Evolutionary conservation across 2,113 vertebrate genomes (phyloP), one percentile per base, ranked within the genome.

Genomic region (Cynocephalus volans): DNA sequence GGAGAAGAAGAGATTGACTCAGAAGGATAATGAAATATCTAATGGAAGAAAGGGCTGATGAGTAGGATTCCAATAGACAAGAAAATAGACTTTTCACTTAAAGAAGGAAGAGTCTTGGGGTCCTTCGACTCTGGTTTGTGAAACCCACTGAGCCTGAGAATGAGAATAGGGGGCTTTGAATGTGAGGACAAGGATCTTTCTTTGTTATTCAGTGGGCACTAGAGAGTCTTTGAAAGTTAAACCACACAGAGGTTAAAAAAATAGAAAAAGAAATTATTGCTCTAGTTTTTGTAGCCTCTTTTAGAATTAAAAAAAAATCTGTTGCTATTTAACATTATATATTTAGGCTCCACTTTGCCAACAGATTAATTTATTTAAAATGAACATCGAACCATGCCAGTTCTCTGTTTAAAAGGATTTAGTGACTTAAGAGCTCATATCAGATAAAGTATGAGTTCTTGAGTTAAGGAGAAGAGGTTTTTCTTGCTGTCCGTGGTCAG

Each of bases 251-350:
- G 80, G 94, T 64, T 79, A 77, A 80, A 54, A 96, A 92, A 93
- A 83, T 19, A 54, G 54, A 93, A 77, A 73, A 90, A 88, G 64
- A 94, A 83, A 90, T 69, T 90, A 80, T 70, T 94, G 96, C 81
- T 95, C 76, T 84, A 88, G 64, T 70, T 94, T 97, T 88, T 76
- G 4, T 72, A 94, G 81, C 54, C 19, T 95, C 50, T 77, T 97
- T 97, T 96, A 96, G 86, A 95, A 88, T 81, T 17, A 95, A 96
- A 88, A 75, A 24, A 65, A 96, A 92, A 82, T 90, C 88, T 96
- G 79, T 96, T 91, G 77, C 70, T 90, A 75, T 75, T 96, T 93
- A 81, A 58, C 89, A 95, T 91, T 93, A 96, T 65, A n/a, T 95
- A 95, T 95, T 90, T 90, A 96, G 86, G 65, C 82, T 85, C 45